Percentiles rank a stretch among this genome's conserved stretches.
These are phyloP conservation scores for Petrosia ficiformis DNA, from an alignment of 37 sponge, comb jelly and placozoan genomes.

Conservation along the genomic window DNA sequence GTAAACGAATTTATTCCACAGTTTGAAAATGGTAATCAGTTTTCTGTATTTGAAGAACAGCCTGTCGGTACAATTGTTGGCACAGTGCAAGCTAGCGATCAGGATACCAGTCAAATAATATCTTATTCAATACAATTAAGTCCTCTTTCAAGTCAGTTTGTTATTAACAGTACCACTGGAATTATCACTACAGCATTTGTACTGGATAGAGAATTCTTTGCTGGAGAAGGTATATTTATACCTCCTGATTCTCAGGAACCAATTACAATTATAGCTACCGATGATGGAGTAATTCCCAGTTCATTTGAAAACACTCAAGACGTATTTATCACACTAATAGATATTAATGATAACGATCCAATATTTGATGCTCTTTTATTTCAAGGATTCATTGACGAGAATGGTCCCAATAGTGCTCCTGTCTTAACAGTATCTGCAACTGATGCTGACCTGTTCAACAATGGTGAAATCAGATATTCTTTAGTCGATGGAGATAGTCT, in stretches of 20 bases:
- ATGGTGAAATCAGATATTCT: conserved; percentile 20
- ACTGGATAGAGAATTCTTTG: conserved; percentile 64
- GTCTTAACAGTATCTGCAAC: conserved; percentile 42
- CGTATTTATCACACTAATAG: conserved; percentile 47
- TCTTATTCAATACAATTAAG: conserved; percentile 4
- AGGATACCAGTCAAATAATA: conserved; percentile 28
- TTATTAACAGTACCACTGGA: conserved; percentile 43
- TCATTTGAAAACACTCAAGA: not conserved
- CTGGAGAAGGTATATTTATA: conserved; percentile 16
- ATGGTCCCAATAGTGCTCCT: not conserved
- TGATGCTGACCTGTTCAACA: conserved; percentile 50
- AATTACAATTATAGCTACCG: not conserved
- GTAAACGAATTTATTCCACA: conserved; percentile 76
- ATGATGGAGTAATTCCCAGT: not conserved
- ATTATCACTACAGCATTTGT: conserved; percentile 34
- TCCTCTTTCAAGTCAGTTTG: conserved; percentile 3
- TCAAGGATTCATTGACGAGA: conserved; percentile 25
- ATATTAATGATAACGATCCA: conserved; percentile 85
- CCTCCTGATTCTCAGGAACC: conserved; percentile 18
- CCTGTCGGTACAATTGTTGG: conserved; percentile 13
- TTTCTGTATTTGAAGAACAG: conserved; percentile 30
- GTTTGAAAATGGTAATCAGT: conserved; percentile 18
- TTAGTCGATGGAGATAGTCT: not conserved
- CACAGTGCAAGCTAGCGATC: conserved; percentile 25
- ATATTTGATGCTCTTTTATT: conserved; percentile 40